phyloP scores from a whole-genome alignment of 2,797 vertebrate species.

The Carduelis carduelis region DNA sequence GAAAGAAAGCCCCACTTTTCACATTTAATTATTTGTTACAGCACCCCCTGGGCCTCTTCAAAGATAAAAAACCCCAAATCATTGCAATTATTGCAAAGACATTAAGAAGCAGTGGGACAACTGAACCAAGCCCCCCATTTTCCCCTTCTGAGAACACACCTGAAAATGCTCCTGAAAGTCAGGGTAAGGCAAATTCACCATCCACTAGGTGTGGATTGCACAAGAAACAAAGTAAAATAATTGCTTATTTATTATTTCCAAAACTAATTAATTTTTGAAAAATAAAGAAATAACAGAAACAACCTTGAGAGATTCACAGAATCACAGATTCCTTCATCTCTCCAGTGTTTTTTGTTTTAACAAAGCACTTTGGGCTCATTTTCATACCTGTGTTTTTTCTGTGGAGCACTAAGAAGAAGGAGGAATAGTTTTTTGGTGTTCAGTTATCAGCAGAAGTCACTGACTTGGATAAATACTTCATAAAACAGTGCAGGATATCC shows the following conservation, averaged over 20 bases:
- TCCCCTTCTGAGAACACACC: neutral
- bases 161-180: rapidly evolving
- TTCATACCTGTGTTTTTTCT: neutral
- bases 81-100: neutral
- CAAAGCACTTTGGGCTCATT: neutral
- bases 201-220: neutral
- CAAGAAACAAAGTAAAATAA: neutral
- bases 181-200: neutral
- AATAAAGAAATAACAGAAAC: neutral
- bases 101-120: neutral
- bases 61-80: neutral
- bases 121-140: neutral
- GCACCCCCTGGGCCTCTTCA: neutral
- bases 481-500: neutral
- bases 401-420: neutral
- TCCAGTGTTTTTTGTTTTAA: neutral
- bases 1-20: neutral
- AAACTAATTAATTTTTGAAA: neutral
- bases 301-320: rapidly evolving
- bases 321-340: neutral
- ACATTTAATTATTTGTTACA: neutral
- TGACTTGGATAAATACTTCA: neutral
- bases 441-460: neutral
- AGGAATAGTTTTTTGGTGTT: neutral
- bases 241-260: neutral